Evolutionary conservation across 2,888 invertebrate species (phyloP), one percentile per base, ranked within the genome.

Genomic region (Yponomeuta plumbellus): DNA sequence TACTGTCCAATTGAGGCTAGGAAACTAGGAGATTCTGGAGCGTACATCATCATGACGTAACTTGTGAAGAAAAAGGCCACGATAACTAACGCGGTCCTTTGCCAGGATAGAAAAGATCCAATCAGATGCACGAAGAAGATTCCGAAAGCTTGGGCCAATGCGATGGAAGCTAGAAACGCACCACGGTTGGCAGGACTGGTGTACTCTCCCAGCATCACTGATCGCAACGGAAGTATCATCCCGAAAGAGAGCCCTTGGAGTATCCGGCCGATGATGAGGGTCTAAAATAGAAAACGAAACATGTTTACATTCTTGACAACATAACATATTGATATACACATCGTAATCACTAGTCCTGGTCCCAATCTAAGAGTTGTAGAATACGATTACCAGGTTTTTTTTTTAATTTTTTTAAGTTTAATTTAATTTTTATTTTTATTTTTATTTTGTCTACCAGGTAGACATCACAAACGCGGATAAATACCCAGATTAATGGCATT

Each of bases 11-110:
- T 92, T 0, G 92, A 85, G 0, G 93, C 87, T 13, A 95, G 75
- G 94, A 94, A 95, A 67, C 90, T 90, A 0, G 94, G 94, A 8
- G 94, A 92, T 80, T 95, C 95, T 0, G 93, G 94, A 0, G 77
- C 76, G 61, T 77, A 82, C 13, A 81, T 74, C 0, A 78, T 82
- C 79, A 88, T 81, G 4, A 82, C 22, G 5, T 93, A 76, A 44
- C 92, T 88, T 8, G 86, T 72, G 8, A 92, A 72, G 1, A 92
- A 87, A 21, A 92, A 80, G 22, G 79, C 70, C 0, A 85, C 76
- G 67, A 90, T 87, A 8, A 93, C 76, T 2, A 92, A 75, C 0
- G 93, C 92, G 2, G 92, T 90, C 8, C 77, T 79, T 72, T 92
- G 85, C 94, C 94, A 94, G 40, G 84, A 76, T 0, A 93, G 73